Conservation (phyloP, 2,888 invertebrate species). For the Nephrotoma flavescens region DNA sequence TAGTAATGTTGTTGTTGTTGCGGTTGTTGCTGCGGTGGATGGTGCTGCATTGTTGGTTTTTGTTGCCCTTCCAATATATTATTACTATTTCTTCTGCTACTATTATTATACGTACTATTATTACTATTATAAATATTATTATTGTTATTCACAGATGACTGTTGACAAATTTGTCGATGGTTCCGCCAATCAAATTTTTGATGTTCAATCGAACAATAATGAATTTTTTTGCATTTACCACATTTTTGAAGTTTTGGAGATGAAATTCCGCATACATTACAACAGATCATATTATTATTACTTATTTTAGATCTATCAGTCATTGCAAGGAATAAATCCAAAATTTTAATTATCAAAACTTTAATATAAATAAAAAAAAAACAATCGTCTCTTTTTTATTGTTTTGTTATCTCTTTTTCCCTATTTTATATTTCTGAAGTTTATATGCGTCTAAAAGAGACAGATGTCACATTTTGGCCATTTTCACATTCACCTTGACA, state of each 20-base stretch:
- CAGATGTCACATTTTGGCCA: neutral
- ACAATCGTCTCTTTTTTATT: neutral
- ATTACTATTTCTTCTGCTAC: neutral
- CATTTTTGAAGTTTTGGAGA: conserved; percentile 36
- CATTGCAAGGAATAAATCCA: neutral
- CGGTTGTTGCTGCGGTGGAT: neutral
- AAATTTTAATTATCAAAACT: neutral
- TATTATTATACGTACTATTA: neutral
- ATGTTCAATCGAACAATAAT: conserved; percentile 55
- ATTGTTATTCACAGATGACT: neutral
- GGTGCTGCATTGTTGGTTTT: neutral
- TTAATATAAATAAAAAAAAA: neutral
- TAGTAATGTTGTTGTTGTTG: neutral
- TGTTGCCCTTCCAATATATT: neutral
- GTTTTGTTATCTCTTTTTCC: neutral
- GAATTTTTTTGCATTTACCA: conserved; percentile 49
- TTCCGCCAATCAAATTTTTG: conserved; percentile 57
- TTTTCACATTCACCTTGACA: conserved; percentile 1
- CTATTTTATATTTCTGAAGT: neutral
- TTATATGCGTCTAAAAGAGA: neutral
- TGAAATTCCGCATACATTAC: neutral
- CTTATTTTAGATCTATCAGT: neutral
- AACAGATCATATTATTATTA: neutral
- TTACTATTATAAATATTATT: neutral
- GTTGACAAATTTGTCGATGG: conserved; percentile 34